Evolutionary conservation across 2,113 vertebrate genomes (phyloP).

Genomic region (Proterorhinus semilunaris): DNA sequence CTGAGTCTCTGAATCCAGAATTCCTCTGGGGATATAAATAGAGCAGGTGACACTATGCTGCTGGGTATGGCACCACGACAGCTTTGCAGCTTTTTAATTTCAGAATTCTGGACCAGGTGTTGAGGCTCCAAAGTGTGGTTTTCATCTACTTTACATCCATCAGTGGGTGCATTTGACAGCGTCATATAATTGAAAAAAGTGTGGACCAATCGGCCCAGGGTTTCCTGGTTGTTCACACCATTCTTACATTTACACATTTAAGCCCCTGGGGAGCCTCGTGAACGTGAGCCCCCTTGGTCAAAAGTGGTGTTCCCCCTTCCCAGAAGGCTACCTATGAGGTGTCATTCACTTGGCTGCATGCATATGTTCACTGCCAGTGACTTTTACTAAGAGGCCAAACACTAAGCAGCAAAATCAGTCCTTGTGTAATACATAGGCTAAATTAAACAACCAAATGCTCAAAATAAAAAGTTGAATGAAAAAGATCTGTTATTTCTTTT

Average conservation of each 20-base stretch:
- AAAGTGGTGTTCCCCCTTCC: constrained; percentile 34
- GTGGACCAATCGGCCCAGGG: constrained; percentile 19
- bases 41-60: constrained; percentile 62
- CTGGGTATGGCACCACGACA: constrained; percentile 41
- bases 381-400: not conserved
- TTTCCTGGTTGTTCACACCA: constrained; percentile 67
- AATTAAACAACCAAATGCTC: too few species aligned
- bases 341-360: constrained; percentile 5
- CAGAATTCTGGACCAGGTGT: constrained; percentile 19
- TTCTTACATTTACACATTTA: constrained; percentile 60
- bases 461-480: too few species aligned
- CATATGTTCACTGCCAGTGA: not conserved
- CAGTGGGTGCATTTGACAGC: constrained; percentile 15
- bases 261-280: constrained; percentile 40
- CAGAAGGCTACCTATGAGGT: constrained; percentile 12
- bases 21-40: constrained; percentile 70
- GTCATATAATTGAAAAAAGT: constrained; percentile 21
- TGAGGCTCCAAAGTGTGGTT: constrained; percentile 11
- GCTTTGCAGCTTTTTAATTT: constrained; percentile 51
- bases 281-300: constrained; percentile 47
- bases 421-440: not conserved
- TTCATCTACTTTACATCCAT: constrained; percentile 26
- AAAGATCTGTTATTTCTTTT: too few species aligned
- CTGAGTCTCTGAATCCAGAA: constrained; percentile 74
- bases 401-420: not conserved